Base-by-base conservation (phyloP, 2,797 vertebrate species). In the Chelon labrosus region DNA sequence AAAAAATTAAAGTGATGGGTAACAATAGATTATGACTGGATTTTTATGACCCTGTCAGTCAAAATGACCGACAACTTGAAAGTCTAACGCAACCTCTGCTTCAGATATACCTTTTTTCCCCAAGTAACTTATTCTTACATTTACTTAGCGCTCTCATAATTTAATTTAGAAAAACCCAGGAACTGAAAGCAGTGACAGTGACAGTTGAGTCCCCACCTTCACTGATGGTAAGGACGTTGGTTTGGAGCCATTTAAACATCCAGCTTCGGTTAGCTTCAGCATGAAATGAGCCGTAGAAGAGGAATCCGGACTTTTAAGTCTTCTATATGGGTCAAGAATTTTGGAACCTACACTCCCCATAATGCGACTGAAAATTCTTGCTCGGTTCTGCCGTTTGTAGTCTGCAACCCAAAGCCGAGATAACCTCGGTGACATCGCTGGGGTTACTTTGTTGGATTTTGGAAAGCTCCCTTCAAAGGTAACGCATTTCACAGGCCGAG, bases 401-500 rank as follows among this genome's bases (percentile, higher is more conserved):
- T 46, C 5, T 17, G 16, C 6, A 46, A 9, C 16, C 44, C 17
- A 17, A 46, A 8, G n/a, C 10, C n/a, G 8, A 53, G 50, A 65
- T 53, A 52, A 64, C 49, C 62, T 35, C 27, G 52, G 53, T 35
- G 50, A 54, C 17, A 42, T 38, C 50, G 53, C 42, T 65, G 46
- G 46, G 42, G 6, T 17, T 47, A 10, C 8, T n/a, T 47, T 47
- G n/a, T 47, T 19, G 9, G n/a, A 47, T 17, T 47, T 47, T 19
- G 7, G n/a, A 17, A 46, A 47, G 42, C 42, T 17, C 42, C n/a
- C 46, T n/a, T 47, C n/a, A 47, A 47, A 47, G 46, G n/a, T 19
- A 47, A 47, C n/a, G 17, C n/a, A 65, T 65, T 65, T 65, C 58
- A 70, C 54, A 55, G 38, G 13, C 25, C 47, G 51, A 62, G 52